Conservation (phyloP, 2,113 vertebrate genomes). For the Prochilodus magdalenae region DNA sequence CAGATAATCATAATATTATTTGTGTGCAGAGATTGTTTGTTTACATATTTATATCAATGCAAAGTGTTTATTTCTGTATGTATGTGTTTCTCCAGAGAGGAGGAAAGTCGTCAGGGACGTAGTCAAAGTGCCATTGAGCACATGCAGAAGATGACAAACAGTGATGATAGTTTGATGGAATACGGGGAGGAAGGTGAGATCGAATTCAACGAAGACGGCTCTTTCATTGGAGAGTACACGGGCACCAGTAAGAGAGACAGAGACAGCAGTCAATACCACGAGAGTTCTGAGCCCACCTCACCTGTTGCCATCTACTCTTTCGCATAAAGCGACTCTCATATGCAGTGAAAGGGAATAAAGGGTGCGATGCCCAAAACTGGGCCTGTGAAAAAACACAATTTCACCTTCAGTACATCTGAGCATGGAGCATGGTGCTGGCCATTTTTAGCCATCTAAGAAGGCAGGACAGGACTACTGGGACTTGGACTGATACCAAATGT, state of each 20-base stretch:
- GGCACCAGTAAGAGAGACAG: constrained; percentile 91
- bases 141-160: constrained; percentile 89
- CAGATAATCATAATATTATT: too few species aligned
- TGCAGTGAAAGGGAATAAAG: background rate
- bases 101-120: constrained; percentile 92
- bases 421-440: background rate
- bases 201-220: constrained; percentile 95
- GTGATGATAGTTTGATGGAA: constrained; percentile 96
- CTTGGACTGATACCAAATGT: background rate
- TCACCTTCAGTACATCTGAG: background rate
- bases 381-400: background rate
- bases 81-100: constrained; percentile 79
- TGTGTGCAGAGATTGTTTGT: too few species aligned
- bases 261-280: constrained; percentile 89
- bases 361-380: background rate
- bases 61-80: background rate
- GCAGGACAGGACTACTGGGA: background rate
- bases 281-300: constrained; percentile 63
- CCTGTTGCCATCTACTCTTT: constrained; percentile 55
- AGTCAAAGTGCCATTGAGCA: constrained; percentile 88
- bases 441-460: background rate
- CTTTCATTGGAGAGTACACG: constrained; percentile 97
- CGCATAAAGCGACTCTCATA: constrained; percentile 27
- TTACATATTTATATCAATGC: background rate
- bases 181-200: constrained; percentile 94